A percentile compares a stretch with the other conserved stretches of the same genome.
Conservation (phyloP, 2,797 vertebrate species). For the Hypotaenidia philippensis region DNA sequence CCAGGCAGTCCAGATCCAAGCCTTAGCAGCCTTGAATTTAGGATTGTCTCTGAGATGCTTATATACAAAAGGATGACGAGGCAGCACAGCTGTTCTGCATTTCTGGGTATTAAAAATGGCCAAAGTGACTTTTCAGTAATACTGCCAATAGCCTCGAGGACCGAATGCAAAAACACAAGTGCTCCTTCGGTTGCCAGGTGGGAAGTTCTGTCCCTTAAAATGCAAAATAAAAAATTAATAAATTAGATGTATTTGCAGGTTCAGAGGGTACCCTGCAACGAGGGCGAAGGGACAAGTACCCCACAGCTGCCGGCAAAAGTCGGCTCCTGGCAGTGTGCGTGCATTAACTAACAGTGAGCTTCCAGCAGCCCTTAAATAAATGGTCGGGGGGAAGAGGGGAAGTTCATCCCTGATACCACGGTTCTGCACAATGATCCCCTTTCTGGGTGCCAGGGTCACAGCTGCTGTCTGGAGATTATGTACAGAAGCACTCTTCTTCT, state of each 20-base stretch:
- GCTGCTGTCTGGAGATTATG: slow-evolving; percentile 71
- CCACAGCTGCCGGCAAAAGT: slow-evolving; percentile 39
- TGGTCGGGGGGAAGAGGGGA: slow-evolving; percentile 37
- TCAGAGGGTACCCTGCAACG: not conserved
- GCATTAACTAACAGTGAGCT: not conserved
- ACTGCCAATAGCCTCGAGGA: not conserved
- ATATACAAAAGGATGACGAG: not conserved
- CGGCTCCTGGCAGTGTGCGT: not conserved
- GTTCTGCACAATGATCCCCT: slow-evolving; percentile 59
- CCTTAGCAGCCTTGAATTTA: slow-evolving; percentile 33
- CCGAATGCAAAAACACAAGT: not conserved
- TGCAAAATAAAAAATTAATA: slow-evolving; percentile 9
- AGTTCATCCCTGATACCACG: slow-evolving; percentile 30
- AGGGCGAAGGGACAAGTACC: not conserved
- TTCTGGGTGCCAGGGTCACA: slow-evolving; percentile 61
- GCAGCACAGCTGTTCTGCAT: slow-evolving; percentile 50
- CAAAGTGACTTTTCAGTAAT: slow-evolving; percentile 51
- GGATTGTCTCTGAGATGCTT: not conserved
- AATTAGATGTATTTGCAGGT: not conserved
- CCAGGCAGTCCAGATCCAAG: not conserved
- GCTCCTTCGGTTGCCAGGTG: slow-evolving; percentile 59
- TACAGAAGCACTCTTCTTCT: slow-evolving; percentile 70
- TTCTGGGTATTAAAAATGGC: slow-evolving; percentile 57
- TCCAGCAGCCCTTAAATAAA: slow-evolving; percentile 9
- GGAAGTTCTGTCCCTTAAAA: slow-evolving; percentile 26